phyloP scores from a whole-genome alignment of 2,113 vertebrate species.

The Chinchilla lanigera region DNA sequence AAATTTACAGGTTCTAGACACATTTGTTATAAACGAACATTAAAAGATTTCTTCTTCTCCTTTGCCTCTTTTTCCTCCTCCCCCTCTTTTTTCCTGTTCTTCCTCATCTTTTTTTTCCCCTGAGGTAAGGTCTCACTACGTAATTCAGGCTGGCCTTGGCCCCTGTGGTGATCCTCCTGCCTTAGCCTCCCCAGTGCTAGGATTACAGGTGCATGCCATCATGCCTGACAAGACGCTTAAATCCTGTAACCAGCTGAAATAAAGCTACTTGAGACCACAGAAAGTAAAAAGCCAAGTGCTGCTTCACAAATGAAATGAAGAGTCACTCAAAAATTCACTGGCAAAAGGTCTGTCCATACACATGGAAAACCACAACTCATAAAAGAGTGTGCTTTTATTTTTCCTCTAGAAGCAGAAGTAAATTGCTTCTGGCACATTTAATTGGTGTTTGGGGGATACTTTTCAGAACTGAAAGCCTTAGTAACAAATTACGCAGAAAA shows the following conservation, averaged over 20 bases:
- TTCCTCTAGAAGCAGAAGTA: constrained; percentile 54
- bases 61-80: not conserved
- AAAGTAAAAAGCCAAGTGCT: not conserved
- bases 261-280: not conserved
- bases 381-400: constrained; percentile 61
- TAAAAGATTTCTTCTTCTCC: not conserved
- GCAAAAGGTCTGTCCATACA: not conserved
- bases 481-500: constrained; percentile 56
- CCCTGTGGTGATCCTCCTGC: not conserved
- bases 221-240: not conserved
- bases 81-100: accelerated
- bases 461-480: constrained; percentile 41
- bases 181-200: not conserved
- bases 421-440: constrained; percentile 62
- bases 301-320: constrained; percentile 41
- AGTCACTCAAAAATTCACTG: constrained; percentile 61
- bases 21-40: constrained; percentile 31
- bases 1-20: not conserved
- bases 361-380: constrained; percentile 56
- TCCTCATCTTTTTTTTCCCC: not conserved
- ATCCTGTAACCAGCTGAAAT: constrained; percentile 13
- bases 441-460: constrained; percentile 61
- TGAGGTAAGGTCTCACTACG: not conserved
- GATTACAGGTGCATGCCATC: not conserved
- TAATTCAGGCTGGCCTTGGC: not conserved